Conservation (phyloP, 2,113 vertebrate genomes). For the Ictalurus furcatus region DNA sequence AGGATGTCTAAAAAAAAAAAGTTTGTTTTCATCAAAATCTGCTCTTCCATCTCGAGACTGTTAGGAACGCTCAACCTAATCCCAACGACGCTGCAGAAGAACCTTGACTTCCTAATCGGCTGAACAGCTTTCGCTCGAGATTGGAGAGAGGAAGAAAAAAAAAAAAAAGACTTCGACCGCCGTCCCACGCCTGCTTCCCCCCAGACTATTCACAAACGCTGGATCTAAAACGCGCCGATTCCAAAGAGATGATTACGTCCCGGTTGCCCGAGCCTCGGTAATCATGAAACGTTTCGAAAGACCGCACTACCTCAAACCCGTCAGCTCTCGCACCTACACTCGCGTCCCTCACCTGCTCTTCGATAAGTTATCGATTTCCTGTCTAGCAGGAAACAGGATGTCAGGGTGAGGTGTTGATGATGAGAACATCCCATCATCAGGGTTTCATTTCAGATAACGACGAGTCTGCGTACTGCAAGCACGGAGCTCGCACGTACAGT, state of each 20-base stretch:
- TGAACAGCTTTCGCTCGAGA: not conserved
- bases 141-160: not conserved
- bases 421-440: not conserved
- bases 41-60: not conserved
- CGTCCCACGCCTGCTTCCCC: not conserved
- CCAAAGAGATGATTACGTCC: not conserved
- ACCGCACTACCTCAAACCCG: not conserved
- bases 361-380: not conserved
- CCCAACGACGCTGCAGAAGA: not conserved
- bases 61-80: not conserved
- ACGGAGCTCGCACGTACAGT: not conserved
- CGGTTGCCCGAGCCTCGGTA: not conserved
- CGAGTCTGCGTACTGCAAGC: not conserved
- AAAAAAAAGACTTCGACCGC: not conserved
- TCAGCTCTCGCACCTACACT: not conserved
- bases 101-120: not conserved
- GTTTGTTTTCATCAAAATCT: not conserved
- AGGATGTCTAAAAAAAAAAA: not conserved
- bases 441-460: not conserved
- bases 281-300: not conserved
- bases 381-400: not conserved
- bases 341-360: not conserved
- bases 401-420: not conserved
- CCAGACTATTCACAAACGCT: not conserved
- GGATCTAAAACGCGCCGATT: not conserved